Percentiles rank a stretch among this genome's conserved stretches.
Evolutionary conservation across 2,113 vertebrate genomes (phyloP).

Genomic region (Prolemur simus): DNA sequence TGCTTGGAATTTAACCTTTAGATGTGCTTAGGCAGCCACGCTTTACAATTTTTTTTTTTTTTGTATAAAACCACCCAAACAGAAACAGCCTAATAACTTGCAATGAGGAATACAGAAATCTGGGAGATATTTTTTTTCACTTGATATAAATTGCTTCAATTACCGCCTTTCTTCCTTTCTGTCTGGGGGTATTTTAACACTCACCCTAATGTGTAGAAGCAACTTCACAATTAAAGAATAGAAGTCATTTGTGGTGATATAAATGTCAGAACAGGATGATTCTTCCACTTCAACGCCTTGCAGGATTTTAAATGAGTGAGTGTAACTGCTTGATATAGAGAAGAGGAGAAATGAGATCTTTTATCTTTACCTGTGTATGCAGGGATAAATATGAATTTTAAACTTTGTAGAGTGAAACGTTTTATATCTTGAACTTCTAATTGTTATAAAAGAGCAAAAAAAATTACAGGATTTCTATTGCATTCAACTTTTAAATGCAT

Average conservation of each 20-base stretch:
- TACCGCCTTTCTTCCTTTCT: constrained; percentile 68
- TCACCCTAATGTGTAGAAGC: constrained; percentile 66
- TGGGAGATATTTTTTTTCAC: constrained; percentile 53
- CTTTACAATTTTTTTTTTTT: constrained; percentile 52
- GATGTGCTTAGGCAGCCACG: constrained; percentile 77
- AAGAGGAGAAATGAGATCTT: background rate
- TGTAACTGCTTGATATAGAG: background rate
- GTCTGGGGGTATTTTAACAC: constrained; percentile 73
- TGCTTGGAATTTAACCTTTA: constrained; percentile 83
- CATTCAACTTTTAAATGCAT: background rate
- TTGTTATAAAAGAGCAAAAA: background rate
- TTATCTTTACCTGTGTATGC: background rate
- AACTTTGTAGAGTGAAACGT: background rate
- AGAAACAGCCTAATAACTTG: constrained; percentile 73
- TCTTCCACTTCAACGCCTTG: constrained; percentile 18
- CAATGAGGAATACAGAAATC: constrained; percentile 66
- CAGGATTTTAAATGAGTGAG: constrained; percentile 43
- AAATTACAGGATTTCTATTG: background rate
- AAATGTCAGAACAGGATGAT: constrained; percentile 61
- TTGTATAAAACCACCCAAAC: constrained; percentile 79
- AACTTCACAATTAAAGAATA: constrained; percentile 67
- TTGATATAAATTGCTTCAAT: constrained; percentile 69
- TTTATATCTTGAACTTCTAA: constrained; percentile 32
- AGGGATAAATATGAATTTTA: constrained; percentile 20
- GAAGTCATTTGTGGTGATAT: constrained; percentile 71